Evolutionary conservation across 2,888 invertebrate species (phyloP), one percentile per base, ranked within the genome.

Genomic region (Scotopteryx bipunctaria): DNA sequence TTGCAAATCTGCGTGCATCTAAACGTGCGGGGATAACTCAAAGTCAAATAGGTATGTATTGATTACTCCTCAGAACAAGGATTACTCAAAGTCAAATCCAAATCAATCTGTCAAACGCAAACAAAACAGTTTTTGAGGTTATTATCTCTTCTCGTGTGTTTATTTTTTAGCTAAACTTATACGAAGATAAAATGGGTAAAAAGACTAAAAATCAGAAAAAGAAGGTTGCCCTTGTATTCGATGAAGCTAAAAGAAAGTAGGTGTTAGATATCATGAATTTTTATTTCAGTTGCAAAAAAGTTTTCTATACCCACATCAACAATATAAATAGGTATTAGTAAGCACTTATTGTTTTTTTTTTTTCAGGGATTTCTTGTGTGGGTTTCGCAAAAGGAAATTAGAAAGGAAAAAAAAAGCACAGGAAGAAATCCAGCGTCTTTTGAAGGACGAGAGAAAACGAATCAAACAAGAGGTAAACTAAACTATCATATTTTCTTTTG

Each of bases 341-440:
- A n/a, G n/a, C n/a, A n/a, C n/a, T n/a, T n/a, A n/a, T n/a, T n/a
- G n/a, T 49, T 17, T 13, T 47, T 32, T 38, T 32, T 11, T 57
- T 78, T 91, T 45, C 72, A 96, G 96, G 71, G 95, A 96, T 35
- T 96, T 95, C 74, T 81, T 96, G 17, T 94, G 94, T 59, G 96
- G 96, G 1, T 96, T 96, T 75, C 95, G 93, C 35, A 96, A 96
- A 83, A 90, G 96, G 57, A 96, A 96, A 76, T 79, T 95, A 33
- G 94, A 95, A 75, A 91, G 96, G 35, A 93, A 94, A 71, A 93
- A 94, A 66, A 93, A 94, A 64, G 95, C 95, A 0, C 92, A 95
- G 70, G 94, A 94, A 59, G 92, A 95, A 61, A 78, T 96, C 23
- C 92, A 95, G 62, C 86, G 90, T 25, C 92, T 94, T 63, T 77